A percentile compares a stretch with the other conserved stretches of the same genome.
Evolutionary conservation across 1,140 invertebrate species (phyloP).

Genomic region (Conopomorpha cramerella): DNA sequence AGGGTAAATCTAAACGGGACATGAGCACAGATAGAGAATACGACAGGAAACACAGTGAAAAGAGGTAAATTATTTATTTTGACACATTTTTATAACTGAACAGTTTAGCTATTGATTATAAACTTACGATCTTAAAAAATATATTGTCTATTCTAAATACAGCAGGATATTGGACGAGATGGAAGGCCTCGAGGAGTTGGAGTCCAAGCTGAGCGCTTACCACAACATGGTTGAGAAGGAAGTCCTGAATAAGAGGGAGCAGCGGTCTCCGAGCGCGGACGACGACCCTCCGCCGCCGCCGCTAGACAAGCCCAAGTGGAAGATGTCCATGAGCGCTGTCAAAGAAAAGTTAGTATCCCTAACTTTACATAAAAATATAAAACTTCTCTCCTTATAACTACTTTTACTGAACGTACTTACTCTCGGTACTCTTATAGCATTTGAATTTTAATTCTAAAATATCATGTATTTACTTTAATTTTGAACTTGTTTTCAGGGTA

Average conservation of each 20-base stretch:
- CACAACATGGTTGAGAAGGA: conserved; percentile 79
- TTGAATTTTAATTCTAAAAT: neutral
- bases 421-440: too few species aligned
- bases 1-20: conserved; percentile 58
- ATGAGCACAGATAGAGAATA: conserved; percentile 63
- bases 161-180: conserved; percentile 64
- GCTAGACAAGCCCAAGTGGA: conserved; percentile 59
- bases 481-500: conserved; percentile 23
- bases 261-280: conserved; percentile 32
- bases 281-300: conserved; percentile 43
- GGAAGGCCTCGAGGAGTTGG: conserved; percentile 74
- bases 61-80: too few species aligned
- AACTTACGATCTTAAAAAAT: too few species aligned
- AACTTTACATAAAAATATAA: too few species aligned
- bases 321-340: conserved; percentile 61
- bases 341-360: conserved; percentile 53
- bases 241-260: conserved; percentile 52
- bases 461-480: neutral
- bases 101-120: too few species aligned
- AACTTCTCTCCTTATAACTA: too few species aligned
- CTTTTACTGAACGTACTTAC: too few species aligned
- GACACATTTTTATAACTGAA: too few species aligned
- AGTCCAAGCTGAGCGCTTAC: conserved; percentile 77
- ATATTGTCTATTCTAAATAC: too few species aligned
- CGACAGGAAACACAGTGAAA: conserved; percentile 63